A percentile compares a stretch with the other conserved stretches of the same genome.
These are phyloP conservation scores for Sylvicola cinctus DNA, from an alignment of 2,888 invertebrate species.

Conservation along the genomic window DNA sequence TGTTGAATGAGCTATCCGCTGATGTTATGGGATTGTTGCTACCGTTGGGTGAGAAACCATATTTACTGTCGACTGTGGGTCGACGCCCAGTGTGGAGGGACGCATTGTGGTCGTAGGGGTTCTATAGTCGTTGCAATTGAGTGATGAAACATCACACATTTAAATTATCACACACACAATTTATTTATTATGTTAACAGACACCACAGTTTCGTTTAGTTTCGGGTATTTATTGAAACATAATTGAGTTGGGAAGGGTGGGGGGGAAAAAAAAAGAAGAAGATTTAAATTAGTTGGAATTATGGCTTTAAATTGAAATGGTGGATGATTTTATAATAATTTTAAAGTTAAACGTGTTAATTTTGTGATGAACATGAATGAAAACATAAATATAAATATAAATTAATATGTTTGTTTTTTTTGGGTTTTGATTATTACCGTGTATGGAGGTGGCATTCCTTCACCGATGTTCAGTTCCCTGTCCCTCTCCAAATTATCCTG, in stretches of 20 bases:
- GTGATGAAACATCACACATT: too few relatives aligned
- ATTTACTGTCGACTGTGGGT: constrained; percentile 34
- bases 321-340: neutral
- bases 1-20: constrained; percentile 16
- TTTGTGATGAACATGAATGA: neutral
- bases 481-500: constrained; percentile 61
- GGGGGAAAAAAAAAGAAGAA: neutral
- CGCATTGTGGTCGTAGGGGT: constrained; percentile 22
- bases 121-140: constrained; percentile 11
- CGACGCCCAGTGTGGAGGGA: constrained; percentile 18
- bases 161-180: too few relatives aligned
- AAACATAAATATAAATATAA: neutral
- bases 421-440: constrained; percentile 37
- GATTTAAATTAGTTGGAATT: too few relatives aligned
- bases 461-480: constrained; percentile 35
- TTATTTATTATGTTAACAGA: too few relatives aligned
- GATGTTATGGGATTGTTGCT: constrained; percentile 20
- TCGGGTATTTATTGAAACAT: too few relatives aligned
- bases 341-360: neutral
- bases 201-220: too few relatives aligned
- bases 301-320: too few relatives aligned
- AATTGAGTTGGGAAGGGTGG: neutral
- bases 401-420: neutral
- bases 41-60: constrained; percentile 33
- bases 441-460: constrained; percentile 63